These are phyloP conservation scores for Pammene fasciana DNA, from an alignment of 2,888 invertebrate species.

Conservation along the genomic window DNA sequence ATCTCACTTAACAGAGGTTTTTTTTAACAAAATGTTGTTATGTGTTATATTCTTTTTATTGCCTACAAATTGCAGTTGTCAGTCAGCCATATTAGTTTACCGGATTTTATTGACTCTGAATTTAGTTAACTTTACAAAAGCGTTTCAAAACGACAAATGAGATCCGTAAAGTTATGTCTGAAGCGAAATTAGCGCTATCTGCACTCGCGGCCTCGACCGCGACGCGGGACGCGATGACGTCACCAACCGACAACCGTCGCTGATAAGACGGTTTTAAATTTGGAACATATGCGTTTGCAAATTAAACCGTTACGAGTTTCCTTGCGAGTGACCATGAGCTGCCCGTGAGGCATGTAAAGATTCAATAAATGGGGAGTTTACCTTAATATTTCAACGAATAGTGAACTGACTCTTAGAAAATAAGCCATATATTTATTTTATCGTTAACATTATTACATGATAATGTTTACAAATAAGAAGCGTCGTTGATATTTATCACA, in stretches of 20 bases:
- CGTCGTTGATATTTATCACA: neutral
- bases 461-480: neutral
- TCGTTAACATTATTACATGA: no score
- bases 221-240: slow-evolving; percentile 45
- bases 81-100: no score
- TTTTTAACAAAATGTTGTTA: no score
- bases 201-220: slow-evolving; percentile 52
- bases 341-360: neutral
- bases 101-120: no score
- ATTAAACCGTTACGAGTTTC: slow-evolving; percentile 22
- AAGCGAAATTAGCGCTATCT: slow-evolving; percentile 50
- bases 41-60: no score
- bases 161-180: neutral
- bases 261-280: slow-evolving; percentile 36
- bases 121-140: neutral
- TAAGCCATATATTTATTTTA: no score
- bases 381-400: no score
- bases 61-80: no score
- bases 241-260: slow-evolving; percentile 44
- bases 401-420: no score
- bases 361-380: no score
- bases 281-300: slow-evolving; percentile 34
- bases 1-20: no score
- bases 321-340: neutral
- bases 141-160: neutral